Evolutionary conservation across 2,888 invertebrate genomes (phyloP), one percentile per base, ranked within the genome.

Genomic region (Lasioglossum calceatum): DNA sequence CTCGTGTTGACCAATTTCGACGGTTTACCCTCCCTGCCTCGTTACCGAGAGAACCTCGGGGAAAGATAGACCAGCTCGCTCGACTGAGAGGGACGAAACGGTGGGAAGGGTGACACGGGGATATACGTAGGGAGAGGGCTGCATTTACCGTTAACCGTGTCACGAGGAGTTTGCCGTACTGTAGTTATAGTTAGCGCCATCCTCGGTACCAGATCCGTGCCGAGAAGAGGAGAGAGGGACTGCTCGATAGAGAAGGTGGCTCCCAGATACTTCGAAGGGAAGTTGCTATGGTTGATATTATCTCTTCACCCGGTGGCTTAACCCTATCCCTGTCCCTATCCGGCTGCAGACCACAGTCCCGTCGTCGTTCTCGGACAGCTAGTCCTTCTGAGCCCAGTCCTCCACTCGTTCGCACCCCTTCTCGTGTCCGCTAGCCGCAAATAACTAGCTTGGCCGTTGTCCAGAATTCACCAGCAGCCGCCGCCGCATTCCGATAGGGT

Each of bases 1-100:
- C 89, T 80, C 81, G 83, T 91, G 90, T 92, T 92, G 92, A 92
- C 89, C 92, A 92, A 92, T 92, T 92, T 90, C 90, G 76, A 89
- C 85, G 88, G 92, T 92, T 91, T 91, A 87, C 88, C 87, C 83
- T 85, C 85, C 19, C 87, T 77, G 78, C 84, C 89, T 90, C 87
- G 89, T 91, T 90, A 91, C 87, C 71, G 75, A 12, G 61, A 77
- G 85, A 64, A 32, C 64, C 78, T 84, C 54, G 77, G 79, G 90
- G 90, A 71, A 87, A 81, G 80, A 80, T 76, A 82, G 83, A 79
- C 77, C 47, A 44, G 76, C 39, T 74, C 54, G 32, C 74, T 54
- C 75, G 64, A 42, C 19, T 27, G 50, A 39, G 75, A 12, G 61
- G 70, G 64, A 32, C 71, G 67, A 58, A 74, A n/a, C 4, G 61